Evolutionary conservation across 2,888 invertebrate species (phyloP).

Genomic region (Stenichneumon culpator): DNA sequence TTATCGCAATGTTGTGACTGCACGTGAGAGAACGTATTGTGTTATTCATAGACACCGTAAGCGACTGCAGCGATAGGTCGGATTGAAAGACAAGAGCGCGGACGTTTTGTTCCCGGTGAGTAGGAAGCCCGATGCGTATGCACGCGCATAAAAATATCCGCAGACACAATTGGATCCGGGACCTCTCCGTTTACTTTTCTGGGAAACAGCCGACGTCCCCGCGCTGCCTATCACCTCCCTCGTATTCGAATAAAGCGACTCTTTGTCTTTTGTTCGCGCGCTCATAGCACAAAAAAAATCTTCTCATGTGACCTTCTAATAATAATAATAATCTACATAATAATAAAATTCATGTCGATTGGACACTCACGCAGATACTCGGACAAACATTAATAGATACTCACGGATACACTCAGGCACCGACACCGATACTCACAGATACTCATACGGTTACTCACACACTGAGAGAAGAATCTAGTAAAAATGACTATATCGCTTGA

Average conservation of each 20-base stretch:
- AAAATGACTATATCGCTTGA: too few relatives aligned
- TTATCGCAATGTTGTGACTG: slow-evolving; percentile 56
- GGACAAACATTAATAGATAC: too few relatives aligned
- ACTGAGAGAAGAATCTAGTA: too few relatives aligned
- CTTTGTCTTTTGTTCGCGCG: slow-evolving; percentile 3
- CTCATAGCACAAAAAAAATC: not conserved
- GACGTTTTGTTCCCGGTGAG: slow-evolving; percentile 10
- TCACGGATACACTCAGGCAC: too few relatives aligned
- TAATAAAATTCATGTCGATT: too few relatives aligned
- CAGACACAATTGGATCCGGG: slow-evolving; percentile 63
- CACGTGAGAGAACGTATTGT: slow-evolving; percentile 2
- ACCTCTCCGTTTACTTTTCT: slow-evolving; percentile 61
- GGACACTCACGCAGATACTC: too few relatives aligned
- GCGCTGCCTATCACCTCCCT: not conserved
- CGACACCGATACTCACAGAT: too few relatives aligned
- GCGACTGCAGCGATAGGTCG: slow-evolving; percentile 18
- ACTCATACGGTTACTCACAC: too few relatives aligned
- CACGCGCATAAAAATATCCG: slow-evolving; percentile 25
- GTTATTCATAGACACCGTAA: slow-evolving; percentile 11
- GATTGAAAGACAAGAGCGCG: not conserved
- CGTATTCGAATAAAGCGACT: not conserved
- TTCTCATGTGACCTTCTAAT: not conserved
- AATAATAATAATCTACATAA: not conserved
- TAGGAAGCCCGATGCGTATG: slow-evolving; percentile 25
- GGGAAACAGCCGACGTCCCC: slow-evolving; percentile 3